phyloP scores from a whole-genome alignment of 2,797 vertebrate genomes.

The Ficedula albicollis region DNA sequence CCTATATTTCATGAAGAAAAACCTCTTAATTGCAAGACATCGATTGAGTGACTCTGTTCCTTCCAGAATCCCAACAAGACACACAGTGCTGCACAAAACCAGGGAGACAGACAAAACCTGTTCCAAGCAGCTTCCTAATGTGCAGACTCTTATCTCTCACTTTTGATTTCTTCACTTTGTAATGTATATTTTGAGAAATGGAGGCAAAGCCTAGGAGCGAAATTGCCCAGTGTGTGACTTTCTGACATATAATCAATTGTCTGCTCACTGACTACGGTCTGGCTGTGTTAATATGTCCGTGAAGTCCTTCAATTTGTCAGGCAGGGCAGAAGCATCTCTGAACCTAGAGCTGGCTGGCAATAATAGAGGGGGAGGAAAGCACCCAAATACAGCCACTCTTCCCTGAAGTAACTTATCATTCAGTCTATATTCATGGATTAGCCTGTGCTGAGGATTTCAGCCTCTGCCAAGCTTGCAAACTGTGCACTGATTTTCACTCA shows the following conservation, averaged over 20 bases:
- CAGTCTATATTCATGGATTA: slow-evolving; percentile 29
- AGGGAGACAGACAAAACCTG: neutral
- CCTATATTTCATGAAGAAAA: neutral
- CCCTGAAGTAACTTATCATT: slow-evolving; percentile 24
- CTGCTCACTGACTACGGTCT: slow-evolving; percentile 36
- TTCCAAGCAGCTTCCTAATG: neutral
- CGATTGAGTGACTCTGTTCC: fast-evolving
- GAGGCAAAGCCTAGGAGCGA: slow-evolving; percentile 36
- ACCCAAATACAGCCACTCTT: slow-evolving; percentile 1
- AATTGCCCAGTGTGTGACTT: slow-evolving; percentile 59
- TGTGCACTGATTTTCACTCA: neutral
- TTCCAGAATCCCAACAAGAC: neutral
- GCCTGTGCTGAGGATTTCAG: neutral
- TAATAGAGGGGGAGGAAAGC: neutral
- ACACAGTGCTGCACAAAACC: neutral
- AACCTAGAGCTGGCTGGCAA: neutral
- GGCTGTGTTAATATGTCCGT: slow-evolving; percentile 47
- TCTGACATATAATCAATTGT: slow-evolving; percentile 66
- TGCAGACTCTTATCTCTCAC: neutral
- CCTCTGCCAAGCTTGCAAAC: neutral
- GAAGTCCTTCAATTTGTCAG: slow-evolving; percentile 62
- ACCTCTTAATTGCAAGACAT: neutral
- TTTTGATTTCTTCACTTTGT: slow-evolving; percentile 41
- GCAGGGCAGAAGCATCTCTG: slow-evolving; percentile 21
- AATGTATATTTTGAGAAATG: slow-evolving; percentile 45